Percentiles rank a stretch among this genome's conserved stretches.
Conservation (phyloP, 2,888 invertebrate genomes). For the Acanthoscelides obtectus region DNA sequence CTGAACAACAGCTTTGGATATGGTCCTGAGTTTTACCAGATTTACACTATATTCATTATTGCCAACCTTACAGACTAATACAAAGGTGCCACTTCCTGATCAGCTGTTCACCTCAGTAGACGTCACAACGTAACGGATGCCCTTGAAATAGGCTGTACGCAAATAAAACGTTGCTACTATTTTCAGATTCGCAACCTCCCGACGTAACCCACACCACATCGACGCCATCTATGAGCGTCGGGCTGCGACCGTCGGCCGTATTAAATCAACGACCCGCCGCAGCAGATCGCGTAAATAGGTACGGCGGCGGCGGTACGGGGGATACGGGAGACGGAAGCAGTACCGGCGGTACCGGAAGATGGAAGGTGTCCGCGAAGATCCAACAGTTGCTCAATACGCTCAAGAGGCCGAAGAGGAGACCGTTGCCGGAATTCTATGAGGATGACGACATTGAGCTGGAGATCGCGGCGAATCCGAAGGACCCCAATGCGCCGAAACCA, state of each 20-base stretch:
- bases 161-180: too few species aligned
- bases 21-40: too few species aligned
- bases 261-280: constrained; percentile 50
- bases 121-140: too few species aligned
- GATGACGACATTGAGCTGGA: constrained; percentile 98
- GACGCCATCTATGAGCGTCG: constrained; percentile 43
- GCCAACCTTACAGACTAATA: too few species aligned
- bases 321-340: constrained; percentile 57
- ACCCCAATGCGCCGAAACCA: constrained; percentile 97
- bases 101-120: too few species aligned
- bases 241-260: not conserved
- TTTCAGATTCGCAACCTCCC: constrained; percentile 64
- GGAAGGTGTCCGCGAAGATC: constrained; percentile 98
- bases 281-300: constrained; percentile 81
- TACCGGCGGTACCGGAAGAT: constrained; percentile 78
- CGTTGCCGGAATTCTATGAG: constrained; percentile 96
- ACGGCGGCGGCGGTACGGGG: constrained; percentile 60
- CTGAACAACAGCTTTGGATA: too few species aligned
- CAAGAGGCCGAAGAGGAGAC: constrained; percentile 93
- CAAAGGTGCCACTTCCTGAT: too few species aligned
- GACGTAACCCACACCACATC: constrained; percentile 89
- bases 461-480: constrained; percentile 91
- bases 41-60: too few species aligned
- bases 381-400: constrained; percentile 96
- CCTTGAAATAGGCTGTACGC: too few species aligned